Conservation (phyloP, 2,797 vertebrate genomes). For the Spinus pinus region DNA sequence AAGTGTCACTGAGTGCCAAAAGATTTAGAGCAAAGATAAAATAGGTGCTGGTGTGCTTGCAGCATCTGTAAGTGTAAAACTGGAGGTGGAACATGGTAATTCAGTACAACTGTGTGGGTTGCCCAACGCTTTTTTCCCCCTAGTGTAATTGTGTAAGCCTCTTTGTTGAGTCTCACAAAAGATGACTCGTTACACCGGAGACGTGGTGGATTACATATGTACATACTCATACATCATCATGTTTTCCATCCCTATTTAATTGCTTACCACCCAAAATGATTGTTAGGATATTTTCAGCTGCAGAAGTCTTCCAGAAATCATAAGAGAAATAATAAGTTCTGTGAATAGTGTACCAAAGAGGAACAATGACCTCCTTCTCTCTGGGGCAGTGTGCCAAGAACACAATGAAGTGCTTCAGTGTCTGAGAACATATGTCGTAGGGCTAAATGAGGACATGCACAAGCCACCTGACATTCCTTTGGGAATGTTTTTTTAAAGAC, state of each 20-base stretch:
- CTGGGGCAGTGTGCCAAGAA: background rate
- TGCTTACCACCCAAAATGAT: conserved; percentile 19
- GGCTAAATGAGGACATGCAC: conserved; percentile 11
- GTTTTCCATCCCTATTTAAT: conserved; percentile 32
- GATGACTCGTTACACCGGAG: background rate
- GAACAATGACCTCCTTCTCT: conserved; percentile 5
- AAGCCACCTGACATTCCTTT: conserved; percentile 46
- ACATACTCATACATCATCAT: background rate
- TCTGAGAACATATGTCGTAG: conserved; percentile 27
- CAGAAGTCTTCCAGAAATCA: conserved; percentile 25
- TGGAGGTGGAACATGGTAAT: background rate
- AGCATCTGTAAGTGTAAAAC: background rate
- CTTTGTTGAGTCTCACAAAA: background rate
- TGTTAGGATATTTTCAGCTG: conserved; percentile 18
- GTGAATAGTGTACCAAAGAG: conserved; percentile 8
- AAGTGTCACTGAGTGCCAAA: background rate
- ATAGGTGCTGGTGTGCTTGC: background rate
- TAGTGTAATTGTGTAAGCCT: background rate
- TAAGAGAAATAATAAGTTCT: background rate
- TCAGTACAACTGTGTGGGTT: background rate
- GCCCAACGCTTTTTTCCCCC: background rate
- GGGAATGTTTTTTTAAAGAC: background rate
- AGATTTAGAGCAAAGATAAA: background rate
- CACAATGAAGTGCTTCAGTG: conserved; percentile 14
- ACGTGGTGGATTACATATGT: background rate